Base-by-base conservation (phyloP, 2,888 invertebrate genomes). In the Frankliniella fusca region DNA sequence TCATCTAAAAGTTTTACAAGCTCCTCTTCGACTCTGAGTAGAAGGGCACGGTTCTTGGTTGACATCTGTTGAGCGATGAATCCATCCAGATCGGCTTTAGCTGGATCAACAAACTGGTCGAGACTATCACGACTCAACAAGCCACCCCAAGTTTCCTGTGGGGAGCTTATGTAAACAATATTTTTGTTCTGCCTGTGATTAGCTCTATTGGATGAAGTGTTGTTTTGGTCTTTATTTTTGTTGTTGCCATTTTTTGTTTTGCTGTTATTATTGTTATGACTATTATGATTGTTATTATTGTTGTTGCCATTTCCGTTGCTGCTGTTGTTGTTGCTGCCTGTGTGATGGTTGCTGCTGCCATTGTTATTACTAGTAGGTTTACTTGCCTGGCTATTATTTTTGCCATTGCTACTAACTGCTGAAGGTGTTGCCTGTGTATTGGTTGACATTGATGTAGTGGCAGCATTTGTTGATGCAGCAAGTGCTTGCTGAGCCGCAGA, bases 31-130 rank as follows among this genome's bases (percentile, higher is more conserved):
- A 98, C 94, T 87, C 94, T 93, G 83, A 98, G 90, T 85, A 98
- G 89, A 83, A 96, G 93, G 85, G 93, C 91, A 80, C 97, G 91
- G 88, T 98, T 98, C 86, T 96, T 95, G 92, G 88, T 95, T 97
- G 88, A 96, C 95, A 88, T 97, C 96, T 82, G 98, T 84, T 95
- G 95, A 83, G 93, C 93, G 84, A 98, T 94, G 88, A 98, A 98
- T 84, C 92, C 92, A 84, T 95, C 93, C 84, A 98, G 89, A 87
- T 98, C 96, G 5, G 93, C 92, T 70, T 94, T 95, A 76, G 93
- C 92, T 81, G 93, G 92, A 87, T 95, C 95, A 48, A 92, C 92
- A 86, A 92, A 93, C 87, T 92, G 91, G 87, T 94, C 94, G 83
- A 92, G 94, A 88, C 94, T 27, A 27, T 76, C 70, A 23, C 27